phyloP scores from a whole-genome alignment of 2,797 vertebrate species.

The Rhinogobio ventralis region DNA sequence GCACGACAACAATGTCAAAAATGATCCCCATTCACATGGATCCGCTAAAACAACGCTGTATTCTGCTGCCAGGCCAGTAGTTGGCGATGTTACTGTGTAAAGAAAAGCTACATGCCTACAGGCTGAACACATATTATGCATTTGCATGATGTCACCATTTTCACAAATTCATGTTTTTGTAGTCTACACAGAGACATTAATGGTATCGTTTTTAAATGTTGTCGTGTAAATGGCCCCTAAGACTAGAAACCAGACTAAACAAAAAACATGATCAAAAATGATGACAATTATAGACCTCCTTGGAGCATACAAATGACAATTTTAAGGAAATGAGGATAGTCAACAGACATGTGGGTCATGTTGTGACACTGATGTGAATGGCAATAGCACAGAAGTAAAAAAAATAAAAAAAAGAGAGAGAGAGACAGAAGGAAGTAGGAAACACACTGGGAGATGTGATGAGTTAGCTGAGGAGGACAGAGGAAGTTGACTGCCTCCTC shows the following conservation, averaged over 20 bases:
- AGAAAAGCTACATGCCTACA: no score
- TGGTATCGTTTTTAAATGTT: no score
- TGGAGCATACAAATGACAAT: not conserved
- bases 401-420: not conserved
- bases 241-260: not conserved
- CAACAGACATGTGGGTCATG: not conserved
- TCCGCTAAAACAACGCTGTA: no score
- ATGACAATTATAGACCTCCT: not conserved
- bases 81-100: no score
- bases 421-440: conserved; percentile 11
- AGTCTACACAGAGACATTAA: no score
- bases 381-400: not conserved
- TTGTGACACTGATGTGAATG: not conserved
- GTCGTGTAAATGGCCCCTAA: not conserved
- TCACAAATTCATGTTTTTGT: no score
- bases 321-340: not conserved
- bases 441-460: not conserved
- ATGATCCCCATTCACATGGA: no score
- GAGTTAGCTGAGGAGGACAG: conserved; percentile 1
- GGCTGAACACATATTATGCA: no score
- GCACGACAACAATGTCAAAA: no score
- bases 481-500: conserved; percentile 33
- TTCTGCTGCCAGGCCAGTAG: no score
- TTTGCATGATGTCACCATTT: no score
- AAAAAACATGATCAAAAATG: not conserved